Conservation (phyloP, 2,797 vertebrate genomes). For the Hylomyscus alleni region DNA sequence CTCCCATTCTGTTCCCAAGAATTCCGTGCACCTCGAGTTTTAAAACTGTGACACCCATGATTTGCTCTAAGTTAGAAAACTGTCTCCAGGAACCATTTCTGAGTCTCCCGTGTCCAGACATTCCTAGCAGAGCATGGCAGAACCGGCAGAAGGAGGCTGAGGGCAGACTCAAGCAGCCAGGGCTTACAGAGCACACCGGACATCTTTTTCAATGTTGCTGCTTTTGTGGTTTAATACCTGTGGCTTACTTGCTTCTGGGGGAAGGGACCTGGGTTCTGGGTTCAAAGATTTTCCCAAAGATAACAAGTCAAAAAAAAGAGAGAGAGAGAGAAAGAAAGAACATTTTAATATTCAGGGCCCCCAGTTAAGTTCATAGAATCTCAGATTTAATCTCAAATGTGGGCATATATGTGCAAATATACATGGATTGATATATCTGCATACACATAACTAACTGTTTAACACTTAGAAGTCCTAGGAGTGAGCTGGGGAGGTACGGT, state of each 20-base stretch:
- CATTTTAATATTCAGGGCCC: not conserved
- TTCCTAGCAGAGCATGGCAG: not conserved
- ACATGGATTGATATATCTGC: not conserved
- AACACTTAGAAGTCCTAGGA: not conserved
- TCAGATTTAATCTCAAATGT: not conserved
- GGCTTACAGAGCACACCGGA: too few relatives aligned
- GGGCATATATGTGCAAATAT: not conserved
- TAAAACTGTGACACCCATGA: not conserved
- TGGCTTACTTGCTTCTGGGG: not conserved
- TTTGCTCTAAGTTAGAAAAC: conserved; percentile 25
- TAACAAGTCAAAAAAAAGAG: not conserved
- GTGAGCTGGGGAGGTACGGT: not conserved
- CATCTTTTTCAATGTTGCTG: not conserved
- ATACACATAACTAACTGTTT: not conserved
- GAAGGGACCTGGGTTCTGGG: not conserved
- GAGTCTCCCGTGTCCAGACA: not conserved
- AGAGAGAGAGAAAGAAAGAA: not conserved
- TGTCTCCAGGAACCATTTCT: not conserved
- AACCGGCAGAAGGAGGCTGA: not conserved
- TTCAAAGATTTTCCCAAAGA: not conserved
- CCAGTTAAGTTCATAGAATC: not conserved
- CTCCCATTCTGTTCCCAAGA: not conserved
- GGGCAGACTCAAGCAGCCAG: not conserved
- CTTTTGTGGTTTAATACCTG: not conserved
- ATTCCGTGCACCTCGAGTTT: not conserved